Percentiles rank a stretch among this genome's conserved stretches.
These are phyloP conservation scores for Meda fulgida DNA, from an alignment of 2,797 vertebrate genomes.

Conservation along the genomic window DNA sequence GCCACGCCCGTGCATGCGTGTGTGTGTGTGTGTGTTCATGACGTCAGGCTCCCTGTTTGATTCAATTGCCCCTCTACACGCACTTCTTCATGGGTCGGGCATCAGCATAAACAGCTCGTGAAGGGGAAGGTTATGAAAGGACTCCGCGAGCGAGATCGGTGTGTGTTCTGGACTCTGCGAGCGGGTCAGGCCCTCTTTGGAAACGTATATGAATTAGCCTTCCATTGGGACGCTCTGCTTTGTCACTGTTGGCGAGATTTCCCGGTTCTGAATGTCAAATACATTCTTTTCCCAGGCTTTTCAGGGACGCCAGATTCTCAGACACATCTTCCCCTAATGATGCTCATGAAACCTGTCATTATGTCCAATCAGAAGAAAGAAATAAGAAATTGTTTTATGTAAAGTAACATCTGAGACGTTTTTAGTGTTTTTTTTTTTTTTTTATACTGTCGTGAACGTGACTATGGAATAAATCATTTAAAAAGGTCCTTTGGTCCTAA, in stretches of 20 bases:
- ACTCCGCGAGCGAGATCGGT: slow-evolving; percentile 59
- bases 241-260: slow-evolving; percentile 76
- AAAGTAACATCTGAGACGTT: background rate
- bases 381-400: background rate
- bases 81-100: slow-evolving; percentile 37
- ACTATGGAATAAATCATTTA: background rate
- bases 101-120: background rate
- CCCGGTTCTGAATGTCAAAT: slow-evolving; percentile 65
- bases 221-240: slow-evolving; percentile 72
- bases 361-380: background rate
- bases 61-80: slow-evolving; percentile 59
- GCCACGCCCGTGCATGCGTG: background rate
- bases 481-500: too few relatives aligned
- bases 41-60: slow-evolving; percentile 24
- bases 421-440: background rate
- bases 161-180: slow-evolving; percentile 73
- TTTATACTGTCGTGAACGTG: background rate
- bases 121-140: slow-evolving; percentile 40
- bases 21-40: background rate
- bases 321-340: slow-evolving; percentile 47
- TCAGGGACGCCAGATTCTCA: slow-evolving; percentile 62
- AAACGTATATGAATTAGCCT: slow-evolving; percentile 72
- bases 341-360: background rate
- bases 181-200: slow-evolving; percentile 50
- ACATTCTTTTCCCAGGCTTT: slow-evolving; percentile 73